Evolutionary conservation across 1,140 invertebrate genomes (phyloP), one percentile per base, ranked within the genome.

Genomic region (Leptopilina clavipes): DNA sequence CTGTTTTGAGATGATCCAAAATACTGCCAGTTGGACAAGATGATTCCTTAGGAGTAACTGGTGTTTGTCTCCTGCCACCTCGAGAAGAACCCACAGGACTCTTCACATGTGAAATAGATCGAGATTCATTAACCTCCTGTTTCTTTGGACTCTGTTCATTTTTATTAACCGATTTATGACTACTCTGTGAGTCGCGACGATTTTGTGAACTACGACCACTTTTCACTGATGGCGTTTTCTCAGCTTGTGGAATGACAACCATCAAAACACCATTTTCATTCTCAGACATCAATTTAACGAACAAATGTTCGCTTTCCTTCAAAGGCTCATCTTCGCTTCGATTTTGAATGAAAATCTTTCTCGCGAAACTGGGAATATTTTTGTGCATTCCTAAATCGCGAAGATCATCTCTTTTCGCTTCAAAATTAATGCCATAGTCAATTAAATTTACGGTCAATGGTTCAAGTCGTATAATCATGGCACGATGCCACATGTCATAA

Each of bases 401-500:
- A 3, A 18, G 71, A 14, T 56, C 25, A 74, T 75, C 1, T 43
- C 70, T 44, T 8, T 31, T 31, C 1, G 5, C 25, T 1, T n/a
- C 56, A 70, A 71, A 59, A 78, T 70, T 40, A 70, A 77, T 70
- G 0, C 87, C 88, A 43, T 79, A 89, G 73, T 89, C 87, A 12
- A 87, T 74, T 14, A 79, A 87, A 43, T 76, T 77, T 6, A 88
- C 54, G 0, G 17, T 79, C 17, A 75, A 0, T 6, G 87, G 85
- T 45, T 78, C 72, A 0, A 81, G 0, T 1, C 73, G 77, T 14
- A 76, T 18, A 9, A 89, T 37, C 1, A 77, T 12, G 1, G 76
- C 85, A 59, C 89, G 78, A 44, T 87, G 83, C 88, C 87, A 90
- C 1, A 79, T 0, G 7, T 14, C 18, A 17, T 83, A 75, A 43